phyloP scores from a whole-genome alignment of 2,797 vertebrate genomes.

The Cephalopachus bancanus region DNA sequence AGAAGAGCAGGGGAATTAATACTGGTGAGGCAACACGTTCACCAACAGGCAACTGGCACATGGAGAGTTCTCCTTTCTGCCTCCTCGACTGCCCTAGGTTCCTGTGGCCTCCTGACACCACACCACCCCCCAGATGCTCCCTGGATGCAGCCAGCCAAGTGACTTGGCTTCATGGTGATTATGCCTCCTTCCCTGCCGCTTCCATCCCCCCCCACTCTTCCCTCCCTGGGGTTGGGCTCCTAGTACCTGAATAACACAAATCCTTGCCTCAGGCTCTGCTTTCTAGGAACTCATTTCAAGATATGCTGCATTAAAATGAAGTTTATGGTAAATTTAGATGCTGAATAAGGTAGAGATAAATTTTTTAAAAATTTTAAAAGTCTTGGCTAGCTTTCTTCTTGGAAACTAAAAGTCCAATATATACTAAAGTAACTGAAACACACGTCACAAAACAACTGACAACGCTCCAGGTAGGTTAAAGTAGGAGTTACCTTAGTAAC shows the following conservation, averaged over 20 bases:
- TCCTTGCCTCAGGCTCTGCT: neutral
- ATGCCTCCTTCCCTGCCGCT: neutral
- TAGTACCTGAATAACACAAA: neutral
- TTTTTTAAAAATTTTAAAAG: neutral
- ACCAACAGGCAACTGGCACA: accelerated
- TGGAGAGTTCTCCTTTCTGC: neutral
- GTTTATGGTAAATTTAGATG: neutral
- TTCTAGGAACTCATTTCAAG: neutral
- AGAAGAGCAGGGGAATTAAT: neutral
- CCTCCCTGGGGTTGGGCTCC: neutral
- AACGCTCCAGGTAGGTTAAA: neutral
- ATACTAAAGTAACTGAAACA: neutral
- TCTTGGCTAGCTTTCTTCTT: neutral
- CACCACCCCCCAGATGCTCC: neutral
- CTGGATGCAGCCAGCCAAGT: neutral
- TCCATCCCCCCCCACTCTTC: neutral
- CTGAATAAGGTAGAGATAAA: neutral
- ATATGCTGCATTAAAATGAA: neutral
- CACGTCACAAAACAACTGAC: neutral
- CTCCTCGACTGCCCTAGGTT: neutral
- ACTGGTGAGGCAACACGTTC: accelerated
- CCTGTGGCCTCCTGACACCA: accelerated
- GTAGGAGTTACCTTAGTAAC: neutral
- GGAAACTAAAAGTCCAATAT: neutral
- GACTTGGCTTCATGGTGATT: accelerated